These are phyloP conservation scores for Drosophila emarginata DNA, from an alignment of 2,888 invertebrate genomes.

Conservation along the genomic window DNA sequence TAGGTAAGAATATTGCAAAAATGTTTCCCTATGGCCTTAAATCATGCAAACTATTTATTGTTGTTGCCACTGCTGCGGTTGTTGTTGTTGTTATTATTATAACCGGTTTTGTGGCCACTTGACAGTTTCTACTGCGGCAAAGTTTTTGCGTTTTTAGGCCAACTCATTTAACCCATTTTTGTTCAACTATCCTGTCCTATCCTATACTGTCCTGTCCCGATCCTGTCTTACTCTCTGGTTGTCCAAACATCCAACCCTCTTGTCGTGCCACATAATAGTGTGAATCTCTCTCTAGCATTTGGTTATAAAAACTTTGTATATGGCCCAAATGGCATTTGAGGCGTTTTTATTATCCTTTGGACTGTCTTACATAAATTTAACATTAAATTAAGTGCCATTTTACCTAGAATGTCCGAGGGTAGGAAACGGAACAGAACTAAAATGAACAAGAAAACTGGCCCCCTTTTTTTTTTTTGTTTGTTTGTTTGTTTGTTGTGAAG, in stretches of 20 bases:
- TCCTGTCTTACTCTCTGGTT: constrained; percentile 5
- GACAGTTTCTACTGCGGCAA: constrained; percentile 64
- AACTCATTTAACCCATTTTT: constrained; percentile 66
- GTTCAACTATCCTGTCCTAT: neutral
- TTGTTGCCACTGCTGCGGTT: neutral
- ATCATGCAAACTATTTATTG: constrained; percentile 65
- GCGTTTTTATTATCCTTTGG: constrained; percentile 67
- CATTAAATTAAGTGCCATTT: constrained; percentile 72
- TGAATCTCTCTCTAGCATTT: constrained; percentile 44
- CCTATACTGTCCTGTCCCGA: constrained; percentile 2
- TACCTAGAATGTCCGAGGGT: constrained; percentile 45
- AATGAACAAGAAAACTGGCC: constrained; percentile 32
- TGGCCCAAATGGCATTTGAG: constrained; percentile 39
- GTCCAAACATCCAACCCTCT: constrained; percentile 9
- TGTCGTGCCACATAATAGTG: constrained; percentile 37
- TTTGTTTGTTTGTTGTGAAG: neutral
- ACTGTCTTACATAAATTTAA: constrained; percentile 69
- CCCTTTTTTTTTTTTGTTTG: neutral
- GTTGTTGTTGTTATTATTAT: neutral
- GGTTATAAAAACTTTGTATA: constrained; percentile 39
- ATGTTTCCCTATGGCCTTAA: constrained; percentile 48
- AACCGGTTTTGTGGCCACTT: constrained; percentile 24
- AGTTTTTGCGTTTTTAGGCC: constrained; percentile 65
- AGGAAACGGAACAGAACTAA: constrained; percentile 19
- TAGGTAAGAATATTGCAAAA: constrained; percentile 37